Evolutionary conservation across 2,888 invertebrate species (phyloP), one percentile per base, ranked within the genome.

Genomic region (Beris chalybata): DNA sequence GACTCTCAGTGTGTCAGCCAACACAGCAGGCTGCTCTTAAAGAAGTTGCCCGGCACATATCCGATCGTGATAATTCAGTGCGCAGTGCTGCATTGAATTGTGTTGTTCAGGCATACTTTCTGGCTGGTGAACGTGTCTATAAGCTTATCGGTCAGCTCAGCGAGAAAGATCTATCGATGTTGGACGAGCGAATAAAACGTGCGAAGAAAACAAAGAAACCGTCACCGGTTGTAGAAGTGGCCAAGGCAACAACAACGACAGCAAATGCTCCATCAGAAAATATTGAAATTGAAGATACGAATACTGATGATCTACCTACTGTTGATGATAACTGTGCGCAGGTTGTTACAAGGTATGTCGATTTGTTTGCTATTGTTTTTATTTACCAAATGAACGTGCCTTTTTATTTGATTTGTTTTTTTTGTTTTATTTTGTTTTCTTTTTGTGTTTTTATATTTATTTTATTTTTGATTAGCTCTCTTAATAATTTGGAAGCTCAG

Each of bases 121-220:
- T 95, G 43, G 90, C 95, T 70, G 97, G 97, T 0, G 98, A 98
- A 74, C 89, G 75, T 67, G 73, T 97, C 0, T 94, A 91, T 81
- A 96, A 95, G 83, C 87, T 93, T 81, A 89, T 97, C 72, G 96
- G 97, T 69, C 90, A 92, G 83, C 90, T 95, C 74, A 92, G 90
- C 1, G 97, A 97, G 77, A 98, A 99, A 81, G 98, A 98, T 77
- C 86, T 92, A 76, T 93, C 95, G 0, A 85, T 97, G 73, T 82
- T 99, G 56, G 97, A 98, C 75, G 98, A 99, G 81, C 87, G 98
- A 55, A 97, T 99, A 66, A 97, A 97, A 78, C 86, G 98, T 31
- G 91, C 94, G 1, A 87, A 89, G 68, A 91, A 91, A 77, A 78
- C 85, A 82, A 72, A 87, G 76, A 76, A 83, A 74, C 75, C 84